Evolutionary conservation across 2,113 vertebrate genomes (phyloP).

Genomic region (Daboia siamensis): DNA sequence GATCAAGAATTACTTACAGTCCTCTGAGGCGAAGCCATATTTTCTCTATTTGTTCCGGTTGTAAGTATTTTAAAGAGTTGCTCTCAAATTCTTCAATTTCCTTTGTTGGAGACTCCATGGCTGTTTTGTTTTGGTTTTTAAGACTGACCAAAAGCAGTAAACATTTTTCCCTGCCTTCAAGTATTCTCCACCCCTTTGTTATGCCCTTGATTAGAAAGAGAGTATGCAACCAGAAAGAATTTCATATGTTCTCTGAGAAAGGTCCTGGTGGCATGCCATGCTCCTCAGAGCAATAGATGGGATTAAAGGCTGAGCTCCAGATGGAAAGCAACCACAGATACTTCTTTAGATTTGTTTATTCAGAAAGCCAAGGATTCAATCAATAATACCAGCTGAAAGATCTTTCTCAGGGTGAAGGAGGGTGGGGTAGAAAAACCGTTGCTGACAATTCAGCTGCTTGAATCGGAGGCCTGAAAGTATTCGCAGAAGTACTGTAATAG

Average conservation of each 20-base stretch:
- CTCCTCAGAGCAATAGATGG: not conserved
- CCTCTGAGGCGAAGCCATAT: slow-evolving; percentile 97
- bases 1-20: slow-evolving; percentile 83
- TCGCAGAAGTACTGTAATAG: not conserved
- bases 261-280: slow-evolving; percentile 47
- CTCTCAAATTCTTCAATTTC: slow-evolving; percentile 99
- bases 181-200: slow-evolving; percentile 6
- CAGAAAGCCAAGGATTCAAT: slow-evolving; percentile 21
- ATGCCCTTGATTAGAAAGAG: not conserved
- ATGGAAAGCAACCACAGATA: slow-evolving; percentile 26
- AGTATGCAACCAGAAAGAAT: not conserved
- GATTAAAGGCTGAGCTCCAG: slow-evolving; percentile 35
- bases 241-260: slow-evolving; percentile 36
- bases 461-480: not conserved
- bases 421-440: slow-evolving; percentile 27
- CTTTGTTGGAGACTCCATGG: slow-evolving; percentile 97
- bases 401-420: slow-evolving; percentile 34
- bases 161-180: slow-evolving; percentile 26
- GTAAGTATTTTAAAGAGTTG: slow-evolving; percentile 95
- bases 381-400: slow-evolving; percentile 45
- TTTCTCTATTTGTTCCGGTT: slow-evolving; percentile 98
- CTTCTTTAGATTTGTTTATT: not conserved
- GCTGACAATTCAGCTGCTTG: slow-evolving; percentile 29
- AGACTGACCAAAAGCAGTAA: slow-evolving; percentile 18
- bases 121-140: slow-evolving; percentile 52